phyloP scores from a whole-genome alignment of 2,113 vertebrate genomes.

The Physeter macrocephalus region DNA sequence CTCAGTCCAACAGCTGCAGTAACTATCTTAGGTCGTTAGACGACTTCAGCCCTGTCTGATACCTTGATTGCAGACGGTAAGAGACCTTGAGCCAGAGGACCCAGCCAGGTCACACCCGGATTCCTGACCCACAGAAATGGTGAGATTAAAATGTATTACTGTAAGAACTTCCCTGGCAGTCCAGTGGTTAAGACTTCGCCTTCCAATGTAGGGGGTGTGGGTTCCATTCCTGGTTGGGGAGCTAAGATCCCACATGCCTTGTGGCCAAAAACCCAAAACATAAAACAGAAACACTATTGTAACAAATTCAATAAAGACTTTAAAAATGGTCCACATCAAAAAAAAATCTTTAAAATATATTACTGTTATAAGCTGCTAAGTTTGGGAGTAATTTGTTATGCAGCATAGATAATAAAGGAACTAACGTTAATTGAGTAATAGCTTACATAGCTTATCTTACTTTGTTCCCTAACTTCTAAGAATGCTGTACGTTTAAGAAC shows the following conservation, averaged over 20 bases:
- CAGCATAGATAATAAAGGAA: not conserved
- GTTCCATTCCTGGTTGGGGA: not conserved
- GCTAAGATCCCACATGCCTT: not conserved
- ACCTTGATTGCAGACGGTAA: not conserved
- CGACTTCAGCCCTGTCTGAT: not conserved
- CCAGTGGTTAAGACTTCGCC: not conserved
- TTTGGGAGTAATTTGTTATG: not conserved
- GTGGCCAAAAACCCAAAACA: too few species aligned
- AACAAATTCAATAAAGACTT: too few species aligned
- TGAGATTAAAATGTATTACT: not conserved
- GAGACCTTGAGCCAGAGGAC: not conserved
- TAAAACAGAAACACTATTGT: too few species aligned
- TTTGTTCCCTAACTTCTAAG: not conserved
- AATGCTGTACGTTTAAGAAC: not conserved
- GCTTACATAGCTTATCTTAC: not conserved
- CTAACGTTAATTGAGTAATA: not conserved
- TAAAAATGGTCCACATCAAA: not conserved
- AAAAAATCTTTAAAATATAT: not conserved
- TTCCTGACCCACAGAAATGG: not conserved
- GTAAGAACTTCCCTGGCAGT: not conserved
- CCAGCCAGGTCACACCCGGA: not conserved
- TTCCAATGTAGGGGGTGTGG: not conserved
- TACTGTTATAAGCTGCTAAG: too few species aligned
- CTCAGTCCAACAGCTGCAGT: not conserved
- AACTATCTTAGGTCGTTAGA: not conserved